Evolutionary conservation across 2,888 invertebrate genomes (phyloP).

Genomic region (Melanchra persicariae): DNA sequence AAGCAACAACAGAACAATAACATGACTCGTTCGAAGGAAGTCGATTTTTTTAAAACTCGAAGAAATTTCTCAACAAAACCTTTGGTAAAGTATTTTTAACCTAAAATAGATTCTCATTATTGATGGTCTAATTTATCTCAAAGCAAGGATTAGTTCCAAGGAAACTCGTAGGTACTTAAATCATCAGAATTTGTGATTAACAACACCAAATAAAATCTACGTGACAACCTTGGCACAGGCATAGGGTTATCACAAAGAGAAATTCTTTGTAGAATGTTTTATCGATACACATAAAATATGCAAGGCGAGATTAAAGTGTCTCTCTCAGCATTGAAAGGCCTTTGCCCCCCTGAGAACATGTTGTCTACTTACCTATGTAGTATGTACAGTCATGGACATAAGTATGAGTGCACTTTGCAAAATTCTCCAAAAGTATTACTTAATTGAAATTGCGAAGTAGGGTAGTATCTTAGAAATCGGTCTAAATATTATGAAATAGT

Average conservation of each 20-base stretch:
- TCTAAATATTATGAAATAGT: no score
- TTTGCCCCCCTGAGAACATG: conserved; percentile 48
- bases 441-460: not conserved
- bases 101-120: not conserved
- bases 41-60: not conserved
- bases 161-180: not conserved
- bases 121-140: not conserved
- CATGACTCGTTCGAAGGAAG: not conserved
- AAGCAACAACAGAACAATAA: not conserved
- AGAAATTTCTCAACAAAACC: no score
- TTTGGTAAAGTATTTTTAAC: no score
- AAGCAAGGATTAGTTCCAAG: not conserved
- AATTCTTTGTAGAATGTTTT: conserved; percentile 28
- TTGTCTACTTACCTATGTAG: not conserved
- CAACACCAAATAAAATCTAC: not conserved
- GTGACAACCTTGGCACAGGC: conserved; percentile 1
- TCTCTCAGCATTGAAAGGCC: conserved; percentile 39
- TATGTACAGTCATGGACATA: not conserved
- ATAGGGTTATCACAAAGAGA: conserved; percentile 23
- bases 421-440: not conserved
- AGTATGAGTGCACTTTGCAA: not conserved
- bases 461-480: not conserved
- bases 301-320: conserved; percentile 39
- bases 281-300: conserved; percentile 42
- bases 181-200: not conserved